Evolutionary conservation across 2,113 vertebrate genomes (phyloP).

Genomic region (Tyto alba): DNA sequence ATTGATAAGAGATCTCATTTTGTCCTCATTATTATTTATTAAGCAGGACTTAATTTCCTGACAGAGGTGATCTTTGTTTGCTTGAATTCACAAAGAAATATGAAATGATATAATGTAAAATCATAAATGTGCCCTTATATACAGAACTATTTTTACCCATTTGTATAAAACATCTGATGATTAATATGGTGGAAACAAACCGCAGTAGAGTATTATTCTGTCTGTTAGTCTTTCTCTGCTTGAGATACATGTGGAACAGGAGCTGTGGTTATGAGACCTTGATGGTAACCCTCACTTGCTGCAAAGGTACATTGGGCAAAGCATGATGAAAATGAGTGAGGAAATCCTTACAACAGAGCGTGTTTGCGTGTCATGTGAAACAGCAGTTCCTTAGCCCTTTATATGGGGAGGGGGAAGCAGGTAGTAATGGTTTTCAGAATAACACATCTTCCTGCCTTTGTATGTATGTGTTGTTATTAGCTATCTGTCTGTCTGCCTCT

Average conservation of each 20-base stretch:
- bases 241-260: background rate
- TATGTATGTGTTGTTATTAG: too few relatives aligned
- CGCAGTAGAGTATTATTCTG: background rate
- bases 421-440: background rate
- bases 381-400: background rate
- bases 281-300: accelerated
- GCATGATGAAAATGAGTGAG: background rate
- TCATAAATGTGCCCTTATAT: background rate
- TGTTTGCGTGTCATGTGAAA: background rate
- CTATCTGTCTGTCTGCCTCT: background rate
- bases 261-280: background rate
- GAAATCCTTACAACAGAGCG: accelerated
- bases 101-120: background rate
- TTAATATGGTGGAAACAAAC: background rate
- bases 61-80: background rate
- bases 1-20: background rate
- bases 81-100: background rate
- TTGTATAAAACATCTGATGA: background rate
- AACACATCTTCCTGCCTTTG: background rate
- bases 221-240: background rate
- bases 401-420: too few relatives aligned
- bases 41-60: background rate
- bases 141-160: background rate
- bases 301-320: background rate
- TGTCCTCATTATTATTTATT: background rate